A percentile compares a stretch with the other conserved stretches of the same genome.
Evolutionary conservation across 2,797 vertebrate genomes (phyloP).

Genomic region (Hozukius guyotensis): DNA sequence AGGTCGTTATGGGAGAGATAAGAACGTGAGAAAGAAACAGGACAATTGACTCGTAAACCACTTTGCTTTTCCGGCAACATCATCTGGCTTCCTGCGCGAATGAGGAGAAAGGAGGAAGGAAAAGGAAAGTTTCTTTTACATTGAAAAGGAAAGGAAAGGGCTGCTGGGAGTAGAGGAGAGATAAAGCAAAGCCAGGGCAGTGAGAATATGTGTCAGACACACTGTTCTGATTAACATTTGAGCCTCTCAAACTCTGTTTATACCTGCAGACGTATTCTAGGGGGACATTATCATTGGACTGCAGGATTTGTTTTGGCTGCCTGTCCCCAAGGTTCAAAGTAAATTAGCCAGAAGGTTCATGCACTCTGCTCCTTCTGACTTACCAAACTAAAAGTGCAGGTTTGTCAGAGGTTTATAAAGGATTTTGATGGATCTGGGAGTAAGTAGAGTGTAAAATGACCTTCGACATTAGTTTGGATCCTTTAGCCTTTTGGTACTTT

Average conservation of each 20-base stretch:
- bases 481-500: background rate
- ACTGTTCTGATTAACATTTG: slow-evolving; percentile 46
- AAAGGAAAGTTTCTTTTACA: slow-evolving; percentile 21
- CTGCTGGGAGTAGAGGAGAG: slow-evolving; percentile 15
- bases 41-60: slow-evolving; percentile 21
- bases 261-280: slow-evolving; percentile 39
- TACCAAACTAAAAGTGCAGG: background rate
- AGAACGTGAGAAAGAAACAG: slow-evolving; percentile 13
- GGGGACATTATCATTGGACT: slow-evolving; percentile 31
- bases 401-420: slow-evolving; percentile 9
- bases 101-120: slow-evolving; percentile 21
- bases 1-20: background rate
- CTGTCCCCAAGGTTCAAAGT: slow-evolving; percentile 36
- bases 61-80: slow-evolving; percentile 30
- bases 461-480: background rate
- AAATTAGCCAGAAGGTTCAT: slow-evolving; percentile 34
- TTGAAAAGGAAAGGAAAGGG: slow-evolving; percentile 39
- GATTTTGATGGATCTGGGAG: slow-evolving; percentile 18
- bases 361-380: slow-evolving; percentile 28
- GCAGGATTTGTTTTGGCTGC: slow-evolving; percentile 50
- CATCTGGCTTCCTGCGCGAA: background rate
- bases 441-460: background rate
- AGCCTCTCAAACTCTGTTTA: slow-evolving; percentile 51
- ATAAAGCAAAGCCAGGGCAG: slow-evolving; percentile 16
- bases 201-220: slow-evolving; percentile 40